Evolutionary conservation across 2,888 invertebrate species (phyloP).

Genomic region (Urechis unicinctus): DNA sequence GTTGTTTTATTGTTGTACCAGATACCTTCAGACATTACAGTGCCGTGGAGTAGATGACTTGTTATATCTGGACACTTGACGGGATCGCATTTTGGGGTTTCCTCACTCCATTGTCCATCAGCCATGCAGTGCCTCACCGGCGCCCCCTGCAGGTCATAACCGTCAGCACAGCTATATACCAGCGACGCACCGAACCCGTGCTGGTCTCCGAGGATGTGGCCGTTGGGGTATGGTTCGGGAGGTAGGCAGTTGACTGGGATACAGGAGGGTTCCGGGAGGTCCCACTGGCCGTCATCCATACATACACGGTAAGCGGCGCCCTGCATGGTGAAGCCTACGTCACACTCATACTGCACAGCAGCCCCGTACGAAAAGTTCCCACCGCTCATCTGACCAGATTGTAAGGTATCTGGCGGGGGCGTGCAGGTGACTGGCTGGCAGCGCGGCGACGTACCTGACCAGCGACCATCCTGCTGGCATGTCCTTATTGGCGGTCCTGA

Average conservation of each 20-base stretch:
- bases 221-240: conserved; percentile 8
- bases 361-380: conserved; percentile 8
- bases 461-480: conserved; percentile 8
- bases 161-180: conserved; percentile 12
- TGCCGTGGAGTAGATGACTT: not conserved
- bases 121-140: conserved; percentile 6
- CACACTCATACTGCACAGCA: conserved; percentile 27
- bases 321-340: conserved; percentile 31
- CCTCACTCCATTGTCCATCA: conserved; percentile 11
- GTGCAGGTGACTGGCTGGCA: conserved; percentile 41
- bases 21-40: not conserved
- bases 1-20: conserved; percentile 14
- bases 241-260: conserved; percentile 25
- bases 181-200: conserved; percentile 9
- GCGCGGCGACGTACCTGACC: conserved; percentile 14
- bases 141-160: no score
- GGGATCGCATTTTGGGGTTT: conserved; percentile 5
- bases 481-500: conserved; percentile 1
- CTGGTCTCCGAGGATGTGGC: conserved; percentile 8
- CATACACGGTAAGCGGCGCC: conserved; percentile 27
- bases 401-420: conserved; percentile 26
- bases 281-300: conserved; percentile 37
- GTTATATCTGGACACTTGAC: not conserved
- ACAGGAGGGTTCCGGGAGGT: conserved; percentile 32
- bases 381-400: conserved; percentile 11